A percentile compares a stretch with the other conserved stretches of the same genome.
These are phyloP conservation scores for Asobara japonica DNA, from an alignment of 1,140 invertebrate species.

Conservation along the genomic window DNA sequence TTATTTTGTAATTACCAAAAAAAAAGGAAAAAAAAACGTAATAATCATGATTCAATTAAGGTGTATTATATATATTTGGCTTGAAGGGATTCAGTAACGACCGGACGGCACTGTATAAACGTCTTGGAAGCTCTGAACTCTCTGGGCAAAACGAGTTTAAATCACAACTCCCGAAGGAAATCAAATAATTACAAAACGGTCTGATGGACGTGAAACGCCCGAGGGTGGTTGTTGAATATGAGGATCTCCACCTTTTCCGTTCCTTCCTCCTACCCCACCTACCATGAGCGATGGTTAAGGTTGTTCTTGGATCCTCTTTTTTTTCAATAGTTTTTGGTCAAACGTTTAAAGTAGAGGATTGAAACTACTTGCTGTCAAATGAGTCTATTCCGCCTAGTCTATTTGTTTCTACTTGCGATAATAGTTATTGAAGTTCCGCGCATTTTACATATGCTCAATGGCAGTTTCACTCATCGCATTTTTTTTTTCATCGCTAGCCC, in stretches of 20 bases:
- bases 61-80: background rate
- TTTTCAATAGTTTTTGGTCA: no score
- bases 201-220: conserved; percentile 1
- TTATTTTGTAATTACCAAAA: background rate
- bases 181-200: conserved; percentile 20
- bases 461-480: no score
- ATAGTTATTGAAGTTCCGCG: no score
- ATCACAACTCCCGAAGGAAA: conserved; percentile 15
- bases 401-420: no score
- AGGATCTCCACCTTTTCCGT: background rate
- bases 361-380: no score
- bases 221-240: background rate
- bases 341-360: no score
- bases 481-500: no score
- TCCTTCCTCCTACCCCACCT: background rate
- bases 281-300: background rate
- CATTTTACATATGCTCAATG: no score
- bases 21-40: background rate
- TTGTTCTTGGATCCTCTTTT: no score
- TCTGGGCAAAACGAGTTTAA: conserved; percentile 5
- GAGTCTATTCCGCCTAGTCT: no score
- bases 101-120: background rate
- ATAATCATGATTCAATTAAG: conserved; percentile 1
- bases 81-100: conserved; percentile 5
- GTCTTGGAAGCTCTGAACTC: background rate